Evolutionary conservation across 2,888 invertebrate species (phyloP), one percentile per base, ranked within the genome.

Genomic region (Scaptomyza caliginosa): DNA sequence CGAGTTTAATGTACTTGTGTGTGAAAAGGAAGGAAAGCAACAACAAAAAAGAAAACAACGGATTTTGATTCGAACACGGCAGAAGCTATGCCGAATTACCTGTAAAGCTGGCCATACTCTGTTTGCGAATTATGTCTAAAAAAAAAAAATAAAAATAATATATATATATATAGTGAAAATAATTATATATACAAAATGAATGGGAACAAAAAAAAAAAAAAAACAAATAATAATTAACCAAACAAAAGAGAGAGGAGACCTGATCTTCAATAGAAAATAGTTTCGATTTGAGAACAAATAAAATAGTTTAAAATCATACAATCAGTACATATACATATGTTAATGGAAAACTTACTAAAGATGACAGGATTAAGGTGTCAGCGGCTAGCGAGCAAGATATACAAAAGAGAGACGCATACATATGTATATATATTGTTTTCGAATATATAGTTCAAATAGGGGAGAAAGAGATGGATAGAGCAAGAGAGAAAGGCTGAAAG

Each of bases 111-210:
- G 88, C 88, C 76, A 91, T 90, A 89, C 90, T 90, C 89, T 89
- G 90, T 85, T 90, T 91, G 89, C 91, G 91, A 89, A 91, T 90
- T 84, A 90, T 82, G 78, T 88, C 91, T 91, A 91, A 91, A 89
- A 88, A 86, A 86, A 66, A 91, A 89, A 86, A 87, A 86, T 65
- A 58, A 60, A 77, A 59, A 67, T 57, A 56, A 62, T 59, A 71
- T 59, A 50, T 39, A 57, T 64, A 63, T 57, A 75, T n/a, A n/a
- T n/a, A n/a, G n/a, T n/a, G 77, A 74, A 73, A 77, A 67, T 68
- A 75, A 74, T 74, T 74, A 76, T 65, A 70, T 64, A 19, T 65
- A 77, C 50, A 70, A 54, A 67, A 66, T 52, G 7, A 76, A 82
- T 69, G 10, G n/a, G n/a, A 70, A 83, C 71, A 59, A 48, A 65